These are phyloP conservation scores for Argynnis bischoffii DNA, from an alignment of 2,888 invertebrate genomes.

Conservation along the genomic window DNA sequence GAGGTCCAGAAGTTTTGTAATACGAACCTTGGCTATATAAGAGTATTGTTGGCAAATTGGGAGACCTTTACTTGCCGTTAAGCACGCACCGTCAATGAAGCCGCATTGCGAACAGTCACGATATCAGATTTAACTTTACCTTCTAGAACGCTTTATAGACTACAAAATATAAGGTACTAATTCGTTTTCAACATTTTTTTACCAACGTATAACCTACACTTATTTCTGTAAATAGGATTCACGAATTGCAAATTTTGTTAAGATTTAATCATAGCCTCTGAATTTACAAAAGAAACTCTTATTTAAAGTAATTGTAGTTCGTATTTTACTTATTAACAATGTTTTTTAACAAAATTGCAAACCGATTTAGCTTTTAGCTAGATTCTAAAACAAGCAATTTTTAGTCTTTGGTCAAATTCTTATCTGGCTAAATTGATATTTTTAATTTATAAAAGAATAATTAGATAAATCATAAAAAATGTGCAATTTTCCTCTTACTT, in stretches of 20 bases:
- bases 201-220: background rate
- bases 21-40: conserved; percentile 20
- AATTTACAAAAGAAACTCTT: no score
- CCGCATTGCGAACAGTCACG: conserved; percentile 34
- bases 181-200: conserved; percentile 5
- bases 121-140: conserved; percentile 23
- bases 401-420: no score
- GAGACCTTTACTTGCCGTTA: conserved; percentile 27
- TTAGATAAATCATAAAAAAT: no score
- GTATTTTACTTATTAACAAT: no score
- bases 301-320: no score
- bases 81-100: conserved; percentile 30
- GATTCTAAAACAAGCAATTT: no score
- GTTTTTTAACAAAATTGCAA: no score
- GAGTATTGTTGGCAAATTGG: conserved; percentile 26
- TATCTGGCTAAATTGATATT: no score
- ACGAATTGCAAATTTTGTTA: background rate
- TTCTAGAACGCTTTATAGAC: conserved; percentile 2
- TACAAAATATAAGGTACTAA: conserved; percentile 1
- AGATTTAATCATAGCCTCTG: background rate
- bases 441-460: no score
- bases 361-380: no score
- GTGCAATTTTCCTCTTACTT: no score
- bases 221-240: background rate
- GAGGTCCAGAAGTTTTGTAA: conserved; percentile 4